These are phyloP conservation scores for Scyliorhinus canicula DNA, from an alignment of 2,797 vertebrate species.

Conservation along the genomic window DNA sequence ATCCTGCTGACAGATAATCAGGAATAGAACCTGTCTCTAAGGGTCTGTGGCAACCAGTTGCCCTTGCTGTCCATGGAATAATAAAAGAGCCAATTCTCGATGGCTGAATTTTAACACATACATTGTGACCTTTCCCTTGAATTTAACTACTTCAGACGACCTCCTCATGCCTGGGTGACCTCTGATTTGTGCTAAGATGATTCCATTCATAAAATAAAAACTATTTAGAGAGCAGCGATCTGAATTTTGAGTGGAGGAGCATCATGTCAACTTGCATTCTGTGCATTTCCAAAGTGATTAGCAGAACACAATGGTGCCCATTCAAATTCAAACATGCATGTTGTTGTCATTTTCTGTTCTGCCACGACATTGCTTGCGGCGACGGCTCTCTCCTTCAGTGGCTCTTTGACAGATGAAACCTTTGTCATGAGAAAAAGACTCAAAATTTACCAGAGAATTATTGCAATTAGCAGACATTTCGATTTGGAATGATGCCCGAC, in stretches of 20 bases:
- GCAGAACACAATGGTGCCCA: neutral
- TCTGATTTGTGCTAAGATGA: neutral
- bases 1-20: neutral
- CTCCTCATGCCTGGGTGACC: no score
- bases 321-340: neutral
- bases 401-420: neutral
- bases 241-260: neutral
- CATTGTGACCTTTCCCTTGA: neutral
- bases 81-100: no score
- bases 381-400: neutral
- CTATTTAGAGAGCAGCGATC: neutral
- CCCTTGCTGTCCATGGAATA: neutral
- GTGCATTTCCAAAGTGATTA: neutral
- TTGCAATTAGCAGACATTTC: neutral
- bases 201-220: neutral
- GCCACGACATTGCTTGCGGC: neutral
- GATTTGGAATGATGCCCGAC: neutral
- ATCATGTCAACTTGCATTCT: neutral
- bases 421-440: neutral
- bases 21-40: neutral
- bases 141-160: neutral
- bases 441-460: neutral
- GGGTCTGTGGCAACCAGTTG: neutral
- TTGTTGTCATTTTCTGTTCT: neutral
- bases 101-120: neutral